These are phyloP conservation scores for Eledona agricola DNA, from an alignment of 2,888 invertebrate genomes.

Conservation along the genomic window DNA sequence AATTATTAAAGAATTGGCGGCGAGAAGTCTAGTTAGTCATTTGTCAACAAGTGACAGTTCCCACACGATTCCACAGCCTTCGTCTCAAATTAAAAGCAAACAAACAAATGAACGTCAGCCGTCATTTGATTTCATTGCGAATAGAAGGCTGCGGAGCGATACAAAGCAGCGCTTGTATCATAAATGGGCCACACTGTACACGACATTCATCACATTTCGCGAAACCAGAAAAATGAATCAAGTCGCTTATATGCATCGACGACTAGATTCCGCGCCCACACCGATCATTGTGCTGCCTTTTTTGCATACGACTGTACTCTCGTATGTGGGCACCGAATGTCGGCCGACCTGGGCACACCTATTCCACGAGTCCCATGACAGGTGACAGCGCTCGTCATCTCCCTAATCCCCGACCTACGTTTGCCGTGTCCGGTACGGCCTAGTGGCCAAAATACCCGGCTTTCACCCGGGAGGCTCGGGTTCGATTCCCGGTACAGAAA, in stretches of 20 bases:
- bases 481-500: slow-evolving; percentile 63
- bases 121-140: too few species aligned
- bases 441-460: slow-evolving; percentile 77
- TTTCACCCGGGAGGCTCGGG: slow-evolving; percentile 79
- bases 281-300: slow-evolving; percentile 14
- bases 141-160: too few species aligned
- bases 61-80: too few species aligned
- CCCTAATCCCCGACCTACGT: too few species aligned
- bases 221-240: slow-evolving; percentile 12
- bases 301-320: slow-evolving; percentile 28
- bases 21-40: too few species aligned
- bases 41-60: too few species aligned
- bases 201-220: slow-evolving; percentile 3
- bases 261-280: slow-evolving; percentile 27
- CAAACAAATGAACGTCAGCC: too few species aligned
- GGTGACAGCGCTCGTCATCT: slow-evolving; percentile 48
- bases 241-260: slow-evolving; percentile 11
- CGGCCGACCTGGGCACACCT: slow-evolving; percentile 51
- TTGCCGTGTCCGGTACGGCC: slow-evolving; percentile 37
- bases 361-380: too few species aligned
- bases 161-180: too few species aligned
- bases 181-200: slow-evolving; percentile 5
- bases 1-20: too few species aligned
- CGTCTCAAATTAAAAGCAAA: too few species aligned
- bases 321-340: slow-evolving; percentile 30